A percentile compares a stretch with the other conserved stretches of the same genome.
phyloP scores from a whole-genome alignment of 2,113 vertebrate species.

The Rhinoderma darwinii region DNA sequence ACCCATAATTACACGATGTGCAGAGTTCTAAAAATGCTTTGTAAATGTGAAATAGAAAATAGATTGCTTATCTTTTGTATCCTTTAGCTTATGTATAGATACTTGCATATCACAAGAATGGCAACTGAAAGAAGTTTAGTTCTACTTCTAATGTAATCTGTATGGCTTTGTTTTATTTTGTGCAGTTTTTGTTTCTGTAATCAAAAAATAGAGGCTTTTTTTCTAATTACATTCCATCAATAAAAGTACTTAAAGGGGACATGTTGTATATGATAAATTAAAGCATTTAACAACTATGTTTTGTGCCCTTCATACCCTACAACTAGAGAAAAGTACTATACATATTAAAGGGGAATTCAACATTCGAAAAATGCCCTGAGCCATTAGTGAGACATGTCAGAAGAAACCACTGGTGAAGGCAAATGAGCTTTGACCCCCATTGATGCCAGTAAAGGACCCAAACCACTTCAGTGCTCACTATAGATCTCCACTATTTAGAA shows the following conservation, averaged over 20 bases:
- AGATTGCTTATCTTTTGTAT: conserved; percentile 2
- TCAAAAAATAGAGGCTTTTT: not conserved
- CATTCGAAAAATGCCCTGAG: too few species aligned
- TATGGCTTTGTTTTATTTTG: not conserved
- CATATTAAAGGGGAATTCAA: too few species aligned
- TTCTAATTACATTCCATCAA: not conserved
- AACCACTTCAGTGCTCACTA: too few species aligned
- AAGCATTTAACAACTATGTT: too few species aligned
- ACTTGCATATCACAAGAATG: not conserved
- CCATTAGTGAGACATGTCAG: too few species aligned
- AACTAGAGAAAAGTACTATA: too few species aligned
- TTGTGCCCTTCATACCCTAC: too few species aligned
- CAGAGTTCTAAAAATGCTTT: conserved; percentile 11
- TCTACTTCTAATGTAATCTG: not conserved
- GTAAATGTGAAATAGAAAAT: conserved; percentile 1
- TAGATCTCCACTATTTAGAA: too few species aligned
- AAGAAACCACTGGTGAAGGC: too few species aligned
- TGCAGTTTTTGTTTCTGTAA: not conserved
- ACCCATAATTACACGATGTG: conserved; percentile 42
- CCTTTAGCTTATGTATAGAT: not conserved
- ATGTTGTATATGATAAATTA: not conserved
- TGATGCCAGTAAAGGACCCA: too few species aligned
- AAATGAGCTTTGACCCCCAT: too few species aligned
- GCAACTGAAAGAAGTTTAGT: not conserved
- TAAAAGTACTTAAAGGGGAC: not conserved